phyloP scores from a whole-genome alignment of 2,113 vertebrate genomes.

The Stomatorhinus ivindoensis region DNA sequence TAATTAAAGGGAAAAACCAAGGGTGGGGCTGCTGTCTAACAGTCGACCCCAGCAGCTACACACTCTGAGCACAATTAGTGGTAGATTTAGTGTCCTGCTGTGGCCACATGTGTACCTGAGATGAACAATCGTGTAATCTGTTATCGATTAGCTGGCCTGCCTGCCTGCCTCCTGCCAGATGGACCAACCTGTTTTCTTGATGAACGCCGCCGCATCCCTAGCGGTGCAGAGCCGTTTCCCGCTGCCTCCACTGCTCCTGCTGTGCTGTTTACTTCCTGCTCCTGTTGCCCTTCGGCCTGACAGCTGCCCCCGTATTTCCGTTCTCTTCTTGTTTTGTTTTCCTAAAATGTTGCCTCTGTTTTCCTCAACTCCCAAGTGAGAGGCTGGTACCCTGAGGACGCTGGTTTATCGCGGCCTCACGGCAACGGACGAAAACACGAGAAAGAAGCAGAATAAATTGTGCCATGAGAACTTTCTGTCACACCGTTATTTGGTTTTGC shows the following conservation, averaged over 20 bases:
- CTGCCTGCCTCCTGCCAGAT: background rate
- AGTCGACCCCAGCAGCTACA: conserved; percentile 14
- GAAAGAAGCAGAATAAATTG: background rate
- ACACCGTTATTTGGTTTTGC: background rate
- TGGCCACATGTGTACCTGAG: conserved; percentile 46
- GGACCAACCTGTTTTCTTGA: conserved; percentile 36
- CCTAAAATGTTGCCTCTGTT: background rate
- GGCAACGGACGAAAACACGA: background rate
- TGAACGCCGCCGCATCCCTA: conserved; percentile 20
- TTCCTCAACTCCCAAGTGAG: background rate
- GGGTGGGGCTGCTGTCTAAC: conserved; percentile 26
- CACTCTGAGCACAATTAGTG: conserved; percentile 40
- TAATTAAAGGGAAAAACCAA: conserved; percentile 42
- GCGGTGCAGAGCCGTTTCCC: conserved; percentile 29
- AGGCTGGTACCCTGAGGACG: background rate
- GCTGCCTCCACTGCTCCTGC: conserved; percentile 26
- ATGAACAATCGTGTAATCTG: conserved; percentile 37
- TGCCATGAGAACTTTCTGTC: background rate
- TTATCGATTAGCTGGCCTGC: conserved; percentile 44
- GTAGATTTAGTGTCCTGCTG: conserved; percentile 25
- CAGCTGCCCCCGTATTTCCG: conserved; percentile 18
- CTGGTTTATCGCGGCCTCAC: background rate
- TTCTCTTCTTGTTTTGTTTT: background rate
- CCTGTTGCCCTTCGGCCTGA: conserved; percentile 33
- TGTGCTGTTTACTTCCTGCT: conserved; percentile 46